Percentiles rank a stretch among this genome's conserved stretches.
These are phyloP conservation scores for Pollicipes pollicipes DNA, from an alignment of 1,140 invertebrate species.

Conservation along the genomic window DNA sequence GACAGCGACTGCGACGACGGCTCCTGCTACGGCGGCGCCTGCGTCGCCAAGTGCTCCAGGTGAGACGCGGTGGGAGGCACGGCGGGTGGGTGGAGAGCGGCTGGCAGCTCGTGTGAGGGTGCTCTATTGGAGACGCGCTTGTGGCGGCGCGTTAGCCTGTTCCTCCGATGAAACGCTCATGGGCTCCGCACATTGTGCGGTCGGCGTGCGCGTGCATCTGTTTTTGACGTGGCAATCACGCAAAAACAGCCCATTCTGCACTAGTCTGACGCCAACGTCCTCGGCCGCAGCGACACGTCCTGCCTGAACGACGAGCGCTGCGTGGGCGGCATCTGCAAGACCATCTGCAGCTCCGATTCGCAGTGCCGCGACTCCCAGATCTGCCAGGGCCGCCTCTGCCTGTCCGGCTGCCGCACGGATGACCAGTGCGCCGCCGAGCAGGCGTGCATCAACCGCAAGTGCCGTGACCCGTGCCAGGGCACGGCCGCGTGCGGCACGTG, in stretches of 20 bases:
- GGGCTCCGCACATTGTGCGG: no score
- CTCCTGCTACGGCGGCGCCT: slow-evolving; percentile 50
- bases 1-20: slow-evolving; percentile 45
- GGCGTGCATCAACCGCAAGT: slow-evolving; percentile 63
- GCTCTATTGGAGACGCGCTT: no score
- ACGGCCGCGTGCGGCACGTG: slow-evolving; percentile 54
- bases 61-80: no score
- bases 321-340: slow-evolving; percentile 54
- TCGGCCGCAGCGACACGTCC: slow-evolving; percentile 42
- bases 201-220: no score
- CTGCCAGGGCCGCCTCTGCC: slow-evolving; percentile 66
- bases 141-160: no score
- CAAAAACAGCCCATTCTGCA: no score
- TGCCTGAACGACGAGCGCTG: slow-evolving; percentile 70
- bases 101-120: no score
- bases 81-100: no score
- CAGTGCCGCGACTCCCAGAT: slow-evolving; percentile 61
- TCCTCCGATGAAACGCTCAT: no score
- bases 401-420: slow-evolving; percentile 26
- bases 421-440: slow-evolving; percentile 46
- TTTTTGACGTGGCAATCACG: no score
- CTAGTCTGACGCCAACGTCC: no score
- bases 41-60: slow-evolving; percentile 52
- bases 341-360: slow-evolving; percentile 63
- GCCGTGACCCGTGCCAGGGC: slow-evolving; percentile 59